Base-by-base conservation (phyloP, 1,140 invertebrate species). In the Solenopsis invicta region DNA sequence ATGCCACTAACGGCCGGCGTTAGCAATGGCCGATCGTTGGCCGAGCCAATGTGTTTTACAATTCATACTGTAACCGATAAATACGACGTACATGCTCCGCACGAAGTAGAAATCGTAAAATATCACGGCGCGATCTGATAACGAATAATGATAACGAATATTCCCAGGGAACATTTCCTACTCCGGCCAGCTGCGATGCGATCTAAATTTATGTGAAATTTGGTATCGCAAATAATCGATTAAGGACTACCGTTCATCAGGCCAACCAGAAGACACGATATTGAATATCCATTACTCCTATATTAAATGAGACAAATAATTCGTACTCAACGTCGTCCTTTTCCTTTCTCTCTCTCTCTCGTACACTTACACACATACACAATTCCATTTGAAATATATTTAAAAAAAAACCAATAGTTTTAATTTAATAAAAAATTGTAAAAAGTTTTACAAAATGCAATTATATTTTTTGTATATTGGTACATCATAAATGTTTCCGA, bases 91-190 rank as follows among this genome's bases (percentile, higher is more conserved):
- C 66, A 16, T 12, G 52, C 12, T n/a, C 12, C 18, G 24, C 41
- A 6, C 16, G 66, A 29, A 29, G 37, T 34, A 48, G 34, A 48
- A 84, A 61, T 74, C 54, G 54, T 74, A 74, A 84, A 84, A 74
- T 84, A 56, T 74, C 29, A 61, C 24, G 34, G 16, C n/a, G 52
- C 41, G 24, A 84, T 84, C 54, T 61, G 67, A 72, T 82, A 82
- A 84, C 61, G 52, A 74, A 72, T 82, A 82, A 84, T 74, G 52
- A 74, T 84, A 84, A 84, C 69, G 54, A 74, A 74, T 84, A 84
- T 74, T 84, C 16, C 54, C n/a, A 71, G 21, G 18, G 67, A 59
- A 56, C 52, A 12, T 21, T 82, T 82, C 24, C 80, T 61, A 37
- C 18, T 45, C 66, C 66, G 64, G 24, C 71, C 67, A 69, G 21